These are phyloP conservation scores for Onychomys leucogaster DNA, from an alignment of 2,797 vertebrate species.

Conservation along the genomic window DNA sequence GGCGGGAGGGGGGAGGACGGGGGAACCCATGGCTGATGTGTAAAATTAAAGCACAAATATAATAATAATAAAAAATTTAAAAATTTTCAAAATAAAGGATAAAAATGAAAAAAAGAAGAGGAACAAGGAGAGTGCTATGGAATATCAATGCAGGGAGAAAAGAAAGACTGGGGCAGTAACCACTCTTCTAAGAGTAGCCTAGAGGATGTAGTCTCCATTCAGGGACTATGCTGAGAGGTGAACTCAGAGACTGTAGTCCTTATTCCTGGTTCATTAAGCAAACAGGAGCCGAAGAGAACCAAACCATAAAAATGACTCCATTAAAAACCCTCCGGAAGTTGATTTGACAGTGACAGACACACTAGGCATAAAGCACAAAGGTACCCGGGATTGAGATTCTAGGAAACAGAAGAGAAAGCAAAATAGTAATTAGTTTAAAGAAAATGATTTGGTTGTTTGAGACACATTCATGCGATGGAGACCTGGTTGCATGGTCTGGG, in stretches of 20 bases:
- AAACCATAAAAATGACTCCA: background rate
- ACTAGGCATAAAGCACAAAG: background rate
- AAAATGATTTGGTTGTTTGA: background rate
- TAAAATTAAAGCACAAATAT: too few relatives aligned
- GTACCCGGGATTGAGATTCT: background rate
- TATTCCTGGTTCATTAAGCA: background rate
- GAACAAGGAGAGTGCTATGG: background rate
- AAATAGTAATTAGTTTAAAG: background rate
- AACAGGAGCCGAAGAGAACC: background rate
- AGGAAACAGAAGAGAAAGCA: background rate
- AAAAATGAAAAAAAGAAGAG: too few relatives aligned
- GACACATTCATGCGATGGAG: background rate
- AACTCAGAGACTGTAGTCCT: background rate
- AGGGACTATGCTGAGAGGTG: background rate
- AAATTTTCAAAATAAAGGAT: too few relatives aligned
- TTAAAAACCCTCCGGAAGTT: background rate
- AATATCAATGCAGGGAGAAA: background rate
- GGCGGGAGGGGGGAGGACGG: too few relatives aligned
- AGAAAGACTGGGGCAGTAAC: background rate
- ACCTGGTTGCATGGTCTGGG: background rate
- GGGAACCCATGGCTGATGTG: too few relatives aligned
- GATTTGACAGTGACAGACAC: background rate
- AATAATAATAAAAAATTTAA: too few relatives aligned
- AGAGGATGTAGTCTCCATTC: background rate
- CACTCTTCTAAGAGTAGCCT: background rate